Percentiles rank a stretch among this genome's conserved stretches.
These are phyloP conservation scores for Sisor rabdophorus DNA, from an alignment of 2,113 vertebrate species.

Conservation along the genomic window DNA sequence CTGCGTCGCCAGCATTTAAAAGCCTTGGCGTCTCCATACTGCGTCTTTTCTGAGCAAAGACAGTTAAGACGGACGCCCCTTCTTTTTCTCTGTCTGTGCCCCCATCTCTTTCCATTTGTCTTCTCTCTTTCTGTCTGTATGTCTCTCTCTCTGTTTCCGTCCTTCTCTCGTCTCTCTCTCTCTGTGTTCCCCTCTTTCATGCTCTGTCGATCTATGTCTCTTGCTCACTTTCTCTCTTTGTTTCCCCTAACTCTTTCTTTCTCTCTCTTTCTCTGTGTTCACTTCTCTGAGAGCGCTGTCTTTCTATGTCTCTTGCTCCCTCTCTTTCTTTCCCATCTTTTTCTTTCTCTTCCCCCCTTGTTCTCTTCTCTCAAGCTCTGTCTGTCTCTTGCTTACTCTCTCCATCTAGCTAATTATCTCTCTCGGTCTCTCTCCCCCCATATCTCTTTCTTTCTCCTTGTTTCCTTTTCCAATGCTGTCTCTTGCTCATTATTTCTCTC, in stretches of 20 bases:
- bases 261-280: no score
- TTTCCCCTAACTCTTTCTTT: no score
- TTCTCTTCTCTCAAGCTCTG: background rate
- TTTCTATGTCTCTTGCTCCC: no score
- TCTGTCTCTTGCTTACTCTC: background rate
- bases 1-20: constrained; percentile 42
- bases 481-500: background rate
- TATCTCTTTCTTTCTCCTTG: background rate
- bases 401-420: background rate
- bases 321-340: background rate
- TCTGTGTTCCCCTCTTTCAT: background rate
- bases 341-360: background rate
- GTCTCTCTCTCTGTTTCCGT: background rate
- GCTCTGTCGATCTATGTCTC: background rate
- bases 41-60: constrained; percentile 53
- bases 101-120: background rate
- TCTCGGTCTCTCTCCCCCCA: no score
- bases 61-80: constrained; percentile 37
- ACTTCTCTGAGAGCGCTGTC: no score
- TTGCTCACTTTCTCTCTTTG: background rate
- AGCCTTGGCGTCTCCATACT: constrained; percentile 21
- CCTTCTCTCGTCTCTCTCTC: background rate
- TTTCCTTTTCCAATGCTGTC: no score
- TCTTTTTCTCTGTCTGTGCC: constrained; percentile 4
- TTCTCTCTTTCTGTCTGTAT: background rate